Conservation (phyloP, 1,140 invertebrate species). For the Gonioctena quinquepunctata region DNA sequence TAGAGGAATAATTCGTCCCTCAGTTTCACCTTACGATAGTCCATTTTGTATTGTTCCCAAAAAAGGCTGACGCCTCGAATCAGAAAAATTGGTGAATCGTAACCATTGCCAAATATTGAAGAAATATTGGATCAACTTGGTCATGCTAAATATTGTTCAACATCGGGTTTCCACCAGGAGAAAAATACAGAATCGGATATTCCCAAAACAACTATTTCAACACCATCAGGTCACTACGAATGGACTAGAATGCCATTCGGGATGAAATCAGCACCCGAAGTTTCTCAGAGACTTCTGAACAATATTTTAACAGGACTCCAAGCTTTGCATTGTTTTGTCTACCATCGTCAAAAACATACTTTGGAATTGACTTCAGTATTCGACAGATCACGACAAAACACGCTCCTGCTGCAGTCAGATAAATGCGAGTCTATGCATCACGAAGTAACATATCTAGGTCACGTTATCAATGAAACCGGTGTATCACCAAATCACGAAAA, state of each 20-base stretch:
- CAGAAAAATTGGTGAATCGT: slow-evolving; percentile 54
- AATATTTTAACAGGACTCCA: slow-evolving; percentile 48
- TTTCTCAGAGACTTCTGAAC: slow-evolving; percentile 54
- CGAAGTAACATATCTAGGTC: slow-evolving; percentile 48
- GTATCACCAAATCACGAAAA: slow-evolving; percentile 56
- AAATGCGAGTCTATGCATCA: slow-evolving; percentile 54
- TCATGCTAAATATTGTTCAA: slow-evolving; percentile 57
- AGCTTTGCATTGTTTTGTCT: slow-evolving; percentile 43
- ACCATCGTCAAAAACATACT: slow-evolving; percentile 46
- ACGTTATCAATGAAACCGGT: slow-evolving; percentile 49
- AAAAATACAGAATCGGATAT: slow-evolving; percentile 47
- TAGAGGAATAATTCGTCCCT: slow-evolving; percentile 52
- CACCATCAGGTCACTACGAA: slow-evolving; percentile 25
- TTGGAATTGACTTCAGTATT: slow-evolving; percentile 28
- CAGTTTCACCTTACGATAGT: slow-evolving; percentile 46
- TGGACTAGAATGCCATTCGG: slow-evolving; percentile 42
- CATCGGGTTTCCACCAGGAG: slow-evolving; percentile 61
- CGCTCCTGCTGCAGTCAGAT: slow-evolving; percentile 23
- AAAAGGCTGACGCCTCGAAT: slow-evolving; percentile 52
- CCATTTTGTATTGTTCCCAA: slow-evolving; percentile 54
- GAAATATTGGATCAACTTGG: slow-evolving; percentile 56
- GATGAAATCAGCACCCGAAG: slow-evolving; percentile 46
- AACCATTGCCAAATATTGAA: slow-evolving; percentile 60
- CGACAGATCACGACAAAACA: slow-evolving; percentile 14
- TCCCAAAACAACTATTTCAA: slow-evolving; percentile 58